These are phyloP conservation scores for Oreonectes daqikongensis DNA, from an alignment of 2,797 vertebrate genomes.

Conservation along the genomic window DNA sequence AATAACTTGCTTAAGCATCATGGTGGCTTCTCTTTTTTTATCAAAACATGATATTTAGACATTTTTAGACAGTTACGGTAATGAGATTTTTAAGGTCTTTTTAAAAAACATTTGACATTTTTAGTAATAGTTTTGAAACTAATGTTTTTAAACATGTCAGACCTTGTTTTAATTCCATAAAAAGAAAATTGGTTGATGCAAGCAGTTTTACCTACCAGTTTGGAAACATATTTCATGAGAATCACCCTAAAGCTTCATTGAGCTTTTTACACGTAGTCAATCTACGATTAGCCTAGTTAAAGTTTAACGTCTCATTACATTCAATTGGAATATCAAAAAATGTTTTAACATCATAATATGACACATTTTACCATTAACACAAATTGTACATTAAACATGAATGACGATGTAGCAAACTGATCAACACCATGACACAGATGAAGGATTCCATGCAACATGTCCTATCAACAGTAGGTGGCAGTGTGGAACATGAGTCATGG, in stretches of 20 bases:
- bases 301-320: neutral
- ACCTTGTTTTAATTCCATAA: no score
- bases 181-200: no score
- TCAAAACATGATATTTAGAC: no score
- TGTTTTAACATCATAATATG: neutral
- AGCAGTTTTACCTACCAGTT: no score
- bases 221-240: no score
- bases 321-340: no score
- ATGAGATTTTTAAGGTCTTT: neutral
- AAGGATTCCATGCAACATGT: slow-evolving; percentile 54
- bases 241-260: no score
- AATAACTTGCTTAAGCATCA: no score
- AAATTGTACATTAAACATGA: slow-evolving; percentile 16
- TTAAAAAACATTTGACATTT: neutral
- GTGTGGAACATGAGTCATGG: slow-evolving; percentile 45
- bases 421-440: slow-evolving; percentile 44
- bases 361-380: slow-evolving; percentile 28
- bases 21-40: no score
- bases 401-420: slow-evolving; percentile 19
- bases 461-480: slow-evolving; percentile 50
- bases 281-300: no score
- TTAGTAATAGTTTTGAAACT: neutral
- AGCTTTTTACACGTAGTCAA: no score
- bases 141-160: no score
- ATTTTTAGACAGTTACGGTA: neutral